Evolutionary conservation across 1,140 invertebrate genomes (phyloP).

Genomic region (Daktulosphaira vitifoliae): DNA sequence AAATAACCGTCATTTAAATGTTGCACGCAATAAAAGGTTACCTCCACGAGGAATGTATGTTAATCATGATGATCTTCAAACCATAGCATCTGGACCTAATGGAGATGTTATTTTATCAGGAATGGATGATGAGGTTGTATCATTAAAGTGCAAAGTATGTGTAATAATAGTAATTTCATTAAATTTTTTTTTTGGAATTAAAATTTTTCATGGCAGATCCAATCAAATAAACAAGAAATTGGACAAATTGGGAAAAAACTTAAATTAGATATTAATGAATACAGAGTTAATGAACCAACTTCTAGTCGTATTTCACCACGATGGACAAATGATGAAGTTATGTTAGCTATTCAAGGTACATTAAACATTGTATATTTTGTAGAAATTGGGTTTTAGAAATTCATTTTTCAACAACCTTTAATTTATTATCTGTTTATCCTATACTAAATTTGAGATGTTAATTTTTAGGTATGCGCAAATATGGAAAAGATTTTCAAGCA

Average conservation of each 20-base stretch:
- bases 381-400: no score
- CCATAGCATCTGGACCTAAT: constrained; percentile 64
- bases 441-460: no score
- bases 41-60: constrained; percentile 94
- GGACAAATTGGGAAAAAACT: constrained; percentile 72
- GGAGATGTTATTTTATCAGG: constrained; percentile 76
- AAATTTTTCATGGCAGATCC: constrained; percentile 59
- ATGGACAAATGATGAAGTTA: constrained; percentile 87
- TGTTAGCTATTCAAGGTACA: constrained; percentile 77
- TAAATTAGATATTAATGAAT: constrained; percentile 62
- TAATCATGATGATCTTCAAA: constrained; percentile 88
- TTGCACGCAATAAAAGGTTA: constrained; percentile 76
- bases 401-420: no score
- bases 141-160: constrained; percentile 86
- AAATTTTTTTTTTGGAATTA: constrained; percentile 31
- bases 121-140: constrained; percentile 86
- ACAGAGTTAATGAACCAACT: constrained; percentile 57
- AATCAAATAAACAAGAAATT: constrained; percentile 87
- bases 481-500: constrained; percentile 90
- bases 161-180: background rate
- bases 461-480: constrained; percentile 67
- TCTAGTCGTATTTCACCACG: constrained; percentile 67
- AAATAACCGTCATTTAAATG: constrained; percentile 38
- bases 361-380: background rate
- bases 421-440: no score